These are phyloP conservation scores for Magallana nippona DNA, from an alignment of 2,888 invertebrate genomes.

Conservation along the genomic window DNA sequence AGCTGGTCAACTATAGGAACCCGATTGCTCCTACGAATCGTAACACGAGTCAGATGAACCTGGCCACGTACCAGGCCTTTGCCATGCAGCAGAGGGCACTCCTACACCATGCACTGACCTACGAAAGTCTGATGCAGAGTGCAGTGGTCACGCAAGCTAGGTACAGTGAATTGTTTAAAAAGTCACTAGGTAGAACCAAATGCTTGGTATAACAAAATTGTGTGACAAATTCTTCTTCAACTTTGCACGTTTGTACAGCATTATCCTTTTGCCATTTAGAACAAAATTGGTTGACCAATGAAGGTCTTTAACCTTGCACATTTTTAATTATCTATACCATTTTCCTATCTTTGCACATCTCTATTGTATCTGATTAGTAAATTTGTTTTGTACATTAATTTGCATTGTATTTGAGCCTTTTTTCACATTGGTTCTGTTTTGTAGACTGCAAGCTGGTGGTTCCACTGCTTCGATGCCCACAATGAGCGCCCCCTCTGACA, in stretches of 20 bases:
- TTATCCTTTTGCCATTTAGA: too few relatives aligned
- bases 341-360: too few relatives aligned
- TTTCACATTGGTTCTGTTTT: not conserved
- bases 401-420: too few relatives aligned
- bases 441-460: slow-evolving; percentile 29
- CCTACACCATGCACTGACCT: slow-evolving; percentile 72
- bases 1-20: slow-evolving; percentile 70
- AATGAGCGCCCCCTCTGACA: slow-evolving; percentile 46
- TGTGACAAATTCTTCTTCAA: too few relatives aligned
- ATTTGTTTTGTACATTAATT: too few relatives aligned
- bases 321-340: too few relatives aligned
- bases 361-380: too few relatives aligned
- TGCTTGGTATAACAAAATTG: too few relatives aligned
- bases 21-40: slow-evolving; percentile 50
- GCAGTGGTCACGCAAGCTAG: slow-evolving; percentile 53
- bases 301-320: too few relatives aligned
- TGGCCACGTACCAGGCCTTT: slow-evolving; percentile 73
- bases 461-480: slow-evolving; percentile 43
- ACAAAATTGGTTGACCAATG: too few relatives aligned
- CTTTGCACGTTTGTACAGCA: too few relatives aligned
- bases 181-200: too few relatives aligned
- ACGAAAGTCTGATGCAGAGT: slow-evolving; percentile 72
- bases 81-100: slow-evolving; percentile 73
- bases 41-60: slow-evolving; percentile 65
- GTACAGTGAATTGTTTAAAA: not conserved